These are phyloP conservation scores for Bos javanicus DNA, from an alignment of 2,113 vertebrate genomes.

Conservation along the genomic window DNA sequence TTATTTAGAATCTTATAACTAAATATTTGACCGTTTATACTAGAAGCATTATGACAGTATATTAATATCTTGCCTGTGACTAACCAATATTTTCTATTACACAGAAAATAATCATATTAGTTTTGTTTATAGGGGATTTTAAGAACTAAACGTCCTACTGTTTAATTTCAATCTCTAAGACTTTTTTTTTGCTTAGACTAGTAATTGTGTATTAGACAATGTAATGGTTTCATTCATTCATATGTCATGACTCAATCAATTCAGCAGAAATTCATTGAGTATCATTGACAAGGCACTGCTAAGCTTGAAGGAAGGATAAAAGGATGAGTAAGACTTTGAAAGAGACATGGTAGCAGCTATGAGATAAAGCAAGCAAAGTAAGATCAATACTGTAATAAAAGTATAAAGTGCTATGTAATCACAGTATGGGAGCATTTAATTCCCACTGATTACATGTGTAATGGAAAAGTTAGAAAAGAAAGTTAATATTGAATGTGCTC, in stretches of 20 bases:
- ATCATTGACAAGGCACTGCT: neutral
- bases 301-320: slow-evolving; percentile 11
- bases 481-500: neutral
- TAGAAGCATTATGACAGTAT: neutral
- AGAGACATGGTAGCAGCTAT: neutral
- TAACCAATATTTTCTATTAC: neutral
- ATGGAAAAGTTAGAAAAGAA: slow-evolving; percentile 21
- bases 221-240: neutral
- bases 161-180: slow-evolving; percentile 26
- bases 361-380: neutral
- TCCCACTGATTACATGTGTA: neutral
- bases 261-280: neutral
- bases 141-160: neutral
- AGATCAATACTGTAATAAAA: neutral
- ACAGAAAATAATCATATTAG: neutral
- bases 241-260: neutral
- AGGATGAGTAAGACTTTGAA: neutral
- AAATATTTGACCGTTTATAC: neutral
- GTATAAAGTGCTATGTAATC: neutral
- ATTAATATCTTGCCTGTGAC: neutral
- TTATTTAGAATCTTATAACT: neutral
- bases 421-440: neutral
- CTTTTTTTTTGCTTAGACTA: neutral
- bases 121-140: neutral
- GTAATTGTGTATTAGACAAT: neutral